Percentiles rank a stretch among this genome's conserved stretches.
Conservation (phyloP, 2,888 invertebrate species). For the Vesta saturnalis region DNA sequence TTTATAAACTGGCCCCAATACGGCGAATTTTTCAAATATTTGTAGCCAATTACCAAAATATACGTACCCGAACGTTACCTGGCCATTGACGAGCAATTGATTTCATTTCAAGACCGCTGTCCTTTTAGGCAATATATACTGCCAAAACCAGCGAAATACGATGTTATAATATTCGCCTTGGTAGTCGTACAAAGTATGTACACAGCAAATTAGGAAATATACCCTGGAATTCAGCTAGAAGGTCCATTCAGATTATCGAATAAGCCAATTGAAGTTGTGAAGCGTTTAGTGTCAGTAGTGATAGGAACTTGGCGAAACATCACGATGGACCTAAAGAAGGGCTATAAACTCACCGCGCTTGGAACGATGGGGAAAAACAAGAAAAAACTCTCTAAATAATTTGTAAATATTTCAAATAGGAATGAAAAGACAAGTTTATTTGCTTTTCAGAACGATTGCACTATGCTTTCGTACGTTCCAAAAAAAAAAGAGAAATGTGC, state of each 20-base stretch:
- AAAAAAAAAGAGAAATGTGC: constrained; percentile 12
- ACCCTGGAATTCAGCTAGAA: constrained; percentile 39
- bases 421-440: not conserved
- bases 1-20: constrained; percentile 38
- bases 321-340: constrained; percentile 25
- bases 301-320: constrained; percentile 40
- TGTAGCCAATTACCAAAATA: constrained; percentile 43
- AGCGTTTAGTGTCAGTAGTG: constrained; percentile 21
- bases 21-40: constrained; percentile 45
- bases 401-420: not conserved
- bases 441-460: constrained; percentile 10
- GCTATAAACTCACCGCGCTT: constrained; percentile 9
- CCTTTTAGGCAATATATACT: constrained; percentile 45
- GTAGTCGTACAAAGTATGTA: constrained; percentile 38
- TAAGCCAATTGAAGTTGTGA: constrained; percentile 26
- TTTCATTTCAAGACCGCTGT: constrained; percentile 40
- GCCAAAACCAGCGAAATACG: constrained; percentile 20
- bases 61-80: constrained; percentile 27
- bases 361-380: constrained; percentile 17
- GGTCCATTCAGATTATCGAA: constrained; percentile 28
- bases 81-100: constrained; percentile 42
- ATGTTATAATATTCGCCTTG: constrained; percentile 42
- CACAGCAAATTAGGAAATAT: constrained; percentile 38
- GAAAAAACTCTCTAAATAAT: not conserved
- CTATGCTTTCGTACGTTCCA: constrained; percentile 15